Conservation (phyloP, 1,140 invertebrate genomes). For the Muscidifurax raptorellus region DNA sequence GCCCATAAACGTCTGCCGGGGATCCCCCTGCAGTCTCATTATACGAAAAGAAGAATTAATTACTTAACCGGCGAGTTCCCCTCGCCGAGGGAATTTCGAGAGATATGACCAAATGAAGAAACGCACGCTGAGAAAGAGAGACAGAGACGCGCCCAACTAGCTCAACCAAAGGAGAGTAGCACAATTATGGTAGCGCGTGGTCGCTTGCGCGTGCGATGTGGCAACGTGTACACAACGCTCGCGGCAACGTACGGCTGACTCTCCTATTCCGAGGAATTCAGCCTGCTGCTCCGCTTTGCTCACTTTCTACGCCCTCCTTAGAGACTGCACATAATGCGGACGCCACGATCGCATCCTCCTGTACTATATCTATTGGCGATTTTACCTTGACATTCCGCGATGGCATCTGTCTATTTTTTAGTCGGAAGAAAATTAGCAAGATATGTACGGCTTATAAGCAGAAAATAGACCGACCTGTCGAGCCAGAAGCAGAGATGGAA, state of each 20-base stretch:
- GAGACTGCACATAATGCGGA: background rate
- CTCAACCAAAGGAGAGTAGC: background rate
- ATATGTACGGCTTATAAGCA: too few relatives aligned
- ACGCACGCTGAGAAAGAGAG: background rate
- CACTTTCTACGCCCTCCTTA: conserved; percentile 26
- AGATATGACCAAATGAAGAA: background rate
- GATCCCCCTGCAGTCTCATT: background rate
- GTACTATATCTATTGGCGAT: background rate
- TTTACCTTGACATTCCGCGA: background rate
- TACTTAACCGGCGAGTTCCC: background rate
- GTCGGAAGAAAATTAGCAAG: background rate
- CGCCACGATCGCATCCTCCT: background rate
- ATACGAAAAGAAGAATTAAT: background rate
- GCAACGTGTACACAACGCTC: background rate
- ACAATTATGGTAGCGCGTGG: background rate
- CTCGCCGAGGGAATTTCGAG: background rate
- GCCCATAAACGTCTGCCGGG: background rate
- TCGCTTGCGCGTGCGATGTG: background rate
- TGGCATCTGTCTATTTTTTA: background rate
- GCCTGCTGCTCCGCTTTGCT: conserved; percentile 9
- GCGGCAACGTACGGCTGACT: background rate
- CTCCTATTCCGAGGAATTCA: background rate
- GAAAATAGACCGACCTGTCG: background rate
- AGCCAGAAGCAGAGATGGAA: conserved; percentile 65
- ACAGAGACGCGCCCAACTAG: background rate